Conservation (phyloP, 1,140 invertebrate genomes). For the Drosophila grimshawi region DNA sequence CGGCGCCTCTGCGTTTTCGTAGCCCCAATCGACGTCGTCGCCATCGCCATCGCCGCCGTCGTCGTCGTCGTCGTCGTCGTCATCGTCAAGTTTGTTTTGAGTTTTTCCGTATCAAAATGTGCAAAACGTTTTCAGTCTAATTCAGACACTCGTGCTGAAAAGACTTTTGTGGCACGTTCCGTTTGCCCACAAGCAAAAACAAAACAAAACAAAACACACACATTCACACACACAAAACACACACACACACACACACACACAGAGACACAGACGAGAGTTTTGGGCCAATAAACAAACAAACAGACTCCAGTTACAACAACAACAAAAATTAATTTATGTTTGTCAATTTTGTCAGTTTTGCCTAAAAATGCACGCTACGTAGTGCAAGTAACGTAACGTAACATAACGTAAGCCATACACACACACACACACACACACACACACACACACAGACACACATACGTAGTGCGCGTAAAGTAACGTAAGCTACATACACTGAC, state of each 20-base stretch:
- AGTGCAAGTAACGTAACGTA: slow-evolving; percentile 68
- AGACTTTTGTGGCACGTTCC: slow-evolving; percentile 82
- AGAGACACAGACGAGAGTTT: background rate
- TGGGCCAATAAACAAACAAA: slow-evolving; percentile 4
- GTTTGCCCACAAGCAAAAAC: slow-evolving; percentile 44
- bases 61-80: slow-evolving; percentile 19
- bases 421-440: slow-evolving; percentile 20
- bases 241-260: background rate
- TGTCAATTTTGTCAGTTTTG: slow-evolving; percentile 20
- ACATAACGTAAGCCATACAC: slow-evolving; percentile 13
- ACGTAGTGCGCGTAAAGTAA: background rate
- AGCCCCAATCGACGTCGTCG: slow-evolving; percentile 28
- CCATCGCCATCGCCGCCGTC: slow-evolving; percentile 36
- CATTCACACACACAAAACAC: slow-evolving; percentile 6
- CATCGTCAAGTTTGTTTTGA: slow-evolving; percentile 78
- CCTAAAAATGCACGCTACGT: slow-evolving; percentile 38
- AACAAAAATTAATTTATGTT: slow-evolving; percentile 22
- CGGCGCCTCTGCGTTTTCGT: slow-evolving; percentile 41
- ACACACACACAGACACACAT: slow-evolving; percentile 27
- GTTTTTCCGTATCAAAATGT: slow-evolving; percentile 85
- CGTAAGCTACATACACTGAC: slow-evolving; percentile 8
- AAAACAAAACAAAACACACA: slow-evolving; percentile 18
- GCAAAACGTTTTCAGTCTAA: slow-evolving; percentile 85
- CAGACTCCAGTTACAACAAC: slow-evolving; percentile 4
- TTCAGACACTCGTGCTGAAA: slow-evolving; percentile 85